Base-by-base conservation (phyloP, 2,888 invertebrate species). In the Drosophila prolongata region DNA sequence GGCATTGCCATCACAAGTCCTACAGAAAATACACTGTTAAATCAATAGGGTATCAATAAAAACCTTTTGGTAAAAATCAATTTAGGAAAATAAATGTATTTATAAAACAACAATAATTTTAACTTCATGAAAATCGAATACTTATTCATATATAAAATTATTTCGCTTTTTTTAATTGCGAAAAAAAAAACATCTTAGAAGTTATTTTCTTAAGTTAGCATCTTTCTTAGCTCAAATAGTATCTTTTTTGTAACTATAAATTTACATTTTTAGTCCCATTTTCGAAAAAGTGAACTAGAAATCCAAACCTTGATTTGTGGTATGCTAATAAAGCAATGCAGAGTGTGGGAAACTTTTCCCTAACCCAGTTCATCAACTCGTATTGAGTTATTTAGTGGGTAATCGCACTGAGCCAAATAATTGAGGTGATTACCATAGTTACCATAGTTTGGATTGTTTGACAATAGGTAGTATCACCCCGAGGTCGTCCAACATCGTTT, bases 361-460 rank as follows among this genome's bases (percentile, higher is more conserved):
- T 64, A 64, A 64, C 64, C 66, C 65, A 64, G 65, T 54, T 64
- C 64, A 52, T 60, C 66, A 53, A 40, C 43, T 59, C 43, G 35
- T 64, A 66, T 66, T 66, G 64, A 66, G 66, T 64, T 47, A 66
- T 66, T 64, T 35, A 54, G 46, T 35, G 34, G 66, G 40, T 64
- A 64, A 66, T 64, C 65, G 47, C 35, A 64, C 16, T 8, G n/a
- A 19, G 53, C 19, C 46, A 2, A 64, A 66, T 66, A 66, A 66
- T 66, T 64, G 66, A 64, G 66, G 66, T 54, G 53, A 64, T 62
- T 66, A 40, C 64, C 65, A 66, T 66, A 64, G 65, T 47, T 66
- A 66, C 65, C 46, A 66, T 66, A 47, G 53, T 35, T 64, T 24
- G 64, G 19, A 65, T 53, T 62, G 46, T 40, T 65, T 47, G 65